Base-by-base conservation (phyloP, 2,797 vertebrate species). In the Neoniphon sammara region DNA sequence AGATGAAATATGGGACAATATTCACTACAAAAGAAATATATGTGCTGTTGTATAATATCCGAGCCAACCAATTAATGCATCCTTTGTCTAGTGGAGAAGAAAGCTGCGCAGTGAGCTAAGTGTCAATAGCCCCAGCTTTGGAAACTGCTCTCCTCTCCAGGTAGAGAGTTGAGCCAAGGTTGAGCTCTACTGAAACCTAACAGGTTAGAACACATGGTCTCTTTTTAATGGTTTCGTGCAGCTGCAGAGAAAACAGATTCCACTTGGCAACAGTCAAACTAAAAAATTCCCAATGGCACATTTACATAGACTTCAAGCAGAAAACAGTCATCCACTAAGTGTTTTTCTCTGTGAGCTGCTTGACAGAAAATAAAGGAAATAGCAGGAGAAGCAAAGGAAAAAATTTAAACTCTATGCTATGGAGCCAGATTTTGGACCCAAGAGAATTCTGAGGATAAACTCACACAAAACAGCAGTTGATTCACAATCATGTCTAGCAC, bases 91-190 rank as follows among this genome's bases (percentile, higher is more conserved):
- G 62, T 74, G 57, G 23, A 62, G 66, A 76, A 78, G 87, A 78
- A 74, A 36, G 67, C 75, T 71, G 76, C 11, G 73, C 63, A 53
- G 78, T 87, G 83, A 85, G 83, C 86, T 86, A 88, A 90, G 88
- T 82, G 89, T 90, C 86, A 80, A 74, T 78, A 70, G 81, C 81
- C 78, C 73, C 56, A 23, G 82, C 81, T 77, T 84, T 88, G 85
- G 88, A 92, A 91, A 88, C 75, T 18, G 55, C 69, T 80, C 85
- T 84, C 67, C 63, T 87, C 88, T 92, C 86, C 89, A 91, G 90
- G 88, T 88, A 79, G 88, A 84, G 90, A 89, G 92, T 93, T 94
- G 91, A 93, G 93, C 93, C 93, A 93, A 92, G 92, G 93, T 93
- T 94, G 91, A 94, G 84, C 84, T 87, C 65, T 81, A 87, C 80